Base-by-base conservation (phyloP, 2,888 invertebrate species). In the Allolobophora icterica region DNA sequence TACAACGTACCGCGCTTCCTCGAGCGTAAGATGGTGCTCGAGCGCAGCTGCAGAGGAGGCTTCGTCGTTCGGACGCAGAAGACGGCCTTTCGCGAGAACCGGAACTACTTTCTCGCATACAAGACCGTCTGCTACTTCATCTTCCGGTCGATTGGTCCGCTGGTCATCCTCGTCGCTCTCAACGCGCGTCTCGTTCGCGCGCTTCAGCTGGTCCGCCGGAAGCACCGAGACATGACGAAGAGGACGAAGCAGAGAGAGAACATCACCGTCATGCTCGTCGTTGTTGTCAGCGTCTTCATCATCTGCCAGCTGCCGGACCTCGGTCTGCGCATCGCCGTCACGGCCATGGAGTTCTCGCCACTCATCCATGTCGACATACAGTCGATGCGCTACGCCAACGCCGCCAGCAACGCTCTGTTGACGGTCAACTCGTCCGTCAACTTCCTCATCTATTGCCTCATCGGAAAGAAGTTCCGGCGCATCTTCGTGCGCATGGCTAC, bases 1-100 rank as follows among this genome's bases (percentile, higher is more conserved):
- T 93, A 93, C 91, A 93, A 93, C 92, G 91, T 93, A 15, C 93
- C 93, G 6, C 91, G 93, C 4, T 92, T 93, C 90, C 92, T 93
- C 84, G 93, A 93, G 90, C 89, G 93, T 11, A 38, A 91, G 58
- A 90, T 93, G 35, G 38, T 42, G 90, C 33, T 52, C 34, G n/a
- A 30, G 58, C 35, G 58, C n/a, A 89, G 34, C 90, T 42, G 52
- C 89, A 35, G 34, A 15, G 45, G 34, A 58, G 71, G 58, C 15
- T 40, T 21, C 52, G 83, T 90, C 17, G 42, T 91, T 19, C 89
- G 71, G 45, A 90, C 91, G 24, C 11, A 83, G 89, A 89, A 89
- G 87, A 92, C 92, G 21, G 91, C 40, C 30, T 89, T 92, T n/a
- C 89, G 92, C 19, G 45, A 90, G 33, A 45, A 90, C 89, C 58